Evolutionary conservation across 2,113 vertebrate genomes (phyloP), one percentile per base, ranked within the genome.

Genomic region (Nesoenas mayeri): DNA sequence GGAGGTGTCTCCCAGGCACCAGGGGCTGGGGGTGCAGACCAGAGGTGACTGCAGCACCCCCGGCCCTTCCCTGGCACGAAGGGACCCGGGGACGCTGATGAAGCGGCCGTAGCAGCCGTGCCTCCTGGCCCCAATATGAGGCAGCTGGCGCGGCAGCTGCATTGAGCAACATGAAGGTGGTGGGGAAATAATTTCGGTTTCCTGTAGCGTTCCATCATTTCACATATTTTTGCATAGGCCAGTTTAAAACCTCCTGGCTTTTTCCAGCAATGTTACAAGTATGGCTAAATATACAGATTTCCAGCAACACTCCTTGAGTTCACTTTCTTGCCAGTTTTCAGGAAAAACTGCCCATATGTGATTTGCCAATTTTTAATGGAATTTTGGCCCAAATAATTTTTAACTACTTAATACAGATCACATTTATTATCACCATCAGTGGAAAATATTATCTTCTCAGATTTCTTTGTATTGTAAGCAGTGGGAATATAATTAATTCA

Each of bases 401-500:
- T 93, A 92, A 80, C 85, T 93, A 60, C 91, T 97, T 94, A 84
- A 58, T 81, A 64, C 34, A 84, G 56, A 91, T 86, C 79, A 78
- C 38, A 91, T 96, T 95, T 85, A 66, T 89, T 92, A 93, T 75
- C 67, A 90, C 50, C 48, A 94, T 79, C 65, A 50, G 73, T 92
- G 88, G 85, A 93, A 96, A 96, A 91, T 72, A 88, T 65, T 71
- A 91, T 62, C 77, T 93, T 89, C 79, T 92, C 82, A 83, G 44
- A 79, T 94, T 89, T 67, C 71, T 40, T 75, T 72, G 69, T 50
- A 58, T 51, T 86, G 26, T 72, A 90, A 96, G 79, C 82, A 96
- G 61, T 84, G 85, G 86, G 83, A 96, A 94, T 92, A 94, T 47
- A 96, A 85, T 73, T 47, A 94, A 89, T 95, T 91, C 62, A 94